Evolutionary conservation across 2,797 vertebrate genomes (phyloP).

Genomic region (Salarias fasciatus): DNA sequence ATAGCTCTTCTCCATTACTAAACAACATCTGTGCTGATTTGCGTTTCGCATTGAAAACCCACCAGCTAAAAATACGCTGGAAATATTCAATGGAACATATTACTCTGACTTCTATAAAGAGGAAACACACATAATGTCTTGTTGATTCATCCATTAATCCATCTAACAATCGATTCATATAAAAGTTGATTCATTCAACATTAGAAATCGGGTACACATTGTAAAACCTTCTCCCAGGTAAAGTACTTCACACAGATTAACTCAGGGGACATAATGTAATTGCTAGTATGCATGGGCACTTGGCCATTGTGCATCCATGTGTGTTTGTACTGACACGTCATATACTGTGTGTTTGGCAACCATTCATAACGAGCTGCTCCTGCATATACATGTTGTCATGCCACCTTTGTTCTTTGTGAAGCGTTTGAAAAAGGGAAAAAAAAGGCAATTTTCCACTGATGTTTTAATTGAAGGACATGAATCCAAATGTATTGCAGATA

Average conservation of each 20-base stretch:
- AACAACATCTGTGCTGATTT: neutral
- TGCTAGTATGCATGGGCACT: constrained; percentile 19
- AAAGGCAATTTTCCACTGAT: neutral
- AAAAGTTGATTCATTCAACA: too few species aligned
- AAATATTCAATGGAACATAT: too few species aligned
- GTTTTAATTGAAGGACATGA: neutral
- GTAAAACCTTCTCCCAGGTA: neutral
- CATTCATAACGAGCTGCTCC: neutral
- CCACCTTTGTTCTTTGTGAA: too few species aligned
- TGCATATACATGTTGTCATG: neutral
- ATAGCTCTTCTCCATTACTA: neutral
- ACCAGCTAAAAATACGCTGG: neutral
- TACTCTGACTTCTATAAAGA: too few species aligned
- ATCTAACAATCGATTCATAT: too few species aligned
- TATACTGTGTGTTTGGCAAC: constrained; percentile 15
- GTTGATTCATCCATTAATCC: too few species aligned
- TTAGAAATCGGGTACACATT: too few species aligned
- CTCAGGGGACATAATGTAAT: constrained; percentile 24
- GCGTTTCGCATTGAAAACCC: neutral
- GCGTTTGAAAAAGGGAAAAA: neutral
- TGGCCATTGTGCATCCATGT: constrained; percentile 21
- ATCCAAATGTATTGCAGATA: too few species aligned
- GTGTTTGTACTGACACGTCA: constrained; percentile 19
- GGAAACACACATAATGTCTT: too few species aligned
- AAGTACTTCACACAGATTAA: neutral